phyloP scores from a whole-genome alignment of 2,888 invertebrate species.

The Lordiphosa andalusiaca region DNA sequence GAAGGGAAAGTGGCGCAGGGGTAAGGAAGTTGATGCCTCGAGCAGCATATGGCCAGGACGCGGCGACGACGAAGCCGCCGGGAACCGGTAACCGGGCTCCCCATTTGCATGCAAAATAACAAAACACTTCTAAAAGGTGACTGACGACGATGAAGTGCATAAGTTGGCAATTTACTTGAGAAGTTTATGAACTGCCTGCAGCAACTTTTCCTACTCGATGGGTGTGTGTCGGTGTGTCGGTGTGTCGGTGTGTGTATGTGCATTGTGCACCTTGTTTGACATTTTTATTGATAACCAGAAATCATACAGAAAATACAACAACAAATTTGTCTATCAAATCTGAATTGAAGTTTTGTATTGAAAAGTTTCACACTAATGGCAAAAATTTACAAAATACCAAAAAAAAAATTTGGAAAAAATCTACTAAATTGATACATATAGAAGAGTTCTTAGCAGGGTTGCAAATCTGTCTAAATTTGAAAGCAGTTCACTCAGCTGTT shows the following conservation, averaged over 20 bases:
- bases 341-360: too few species aligned
- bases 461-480: too few species aligned
- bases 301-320: too few species aligned
- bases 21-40: conserved; percentile 5
- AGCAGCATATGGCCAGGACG: neutral
- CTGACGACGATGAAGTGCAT: conserved; percentile 48
- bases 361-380: too few species aligned
- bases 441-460: too few species aligned
- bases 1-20: too few species aligned
- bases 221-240: too few species aligned
- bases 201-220: conserved; percentile 25
- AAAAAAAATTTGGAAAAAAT: too few species aligned
- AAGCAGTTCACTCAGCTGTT: too few species aligned
- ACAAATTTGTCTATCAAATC: too few species aligned
- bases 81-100: conserved; percentile 20
- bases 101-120: conserved; percentile 41
- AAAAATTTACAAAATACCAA: too few species aligned
- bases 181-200: conserved; percentile 62
- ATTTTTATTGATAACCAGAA: conserved; percentile 1
- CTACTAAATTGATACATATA: too few species aligned
- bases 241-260: conserved; percentile 32
- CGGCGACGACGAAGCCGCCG: conserved; percentile 4
- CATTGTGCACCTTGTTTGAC: conserved; percentile 10
- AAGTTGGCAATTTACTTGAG: conserved; percentile 64
- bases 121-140: conserved; percentile 38